Percentiles rank a stretch among this genome's conserved stretches.
Conservation (phyloP, 1,140 invertebrate genomes). For the Cydia strobilella region DNA sequence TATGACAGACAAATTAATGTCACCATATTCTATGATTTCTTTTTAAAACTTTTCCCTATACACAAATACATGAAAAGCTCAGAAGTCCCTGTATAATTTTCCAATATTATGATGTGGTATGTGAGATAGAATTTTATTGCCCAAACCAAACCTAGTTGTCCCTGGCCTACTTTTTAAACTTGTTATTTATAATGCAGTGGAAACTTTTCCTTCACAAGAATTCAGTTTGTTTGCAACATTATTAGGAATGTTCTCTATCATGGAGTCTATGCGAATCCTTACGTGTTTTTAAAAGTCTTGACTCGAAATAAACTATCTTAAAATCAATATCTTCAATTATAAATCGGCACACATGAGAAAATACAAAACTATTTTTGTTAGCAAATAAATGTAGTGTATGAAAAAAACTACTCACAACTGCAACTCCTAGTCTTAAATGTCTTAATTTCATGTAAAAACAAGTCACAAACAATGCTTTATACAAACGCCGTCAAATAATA, state of each 20-base stretch:
- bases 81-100: not conserved
- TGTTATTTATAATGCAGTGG: slow-evolving; percentile 28
- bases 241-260: not conserved
- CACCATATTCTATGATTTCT: not conserved
- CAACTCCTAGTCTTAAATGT: too few species aligned
- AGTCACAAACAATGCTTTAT: not conserved
- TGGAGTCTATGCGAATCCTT: not conserved
- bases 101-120: slow-evolving; percentile 18
- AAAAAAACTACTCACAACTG: too few species aligned
- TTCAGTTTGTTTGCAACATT: not conserved
- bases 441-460: not conserved
- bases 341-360: too few species aligned
- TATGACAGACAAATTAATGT: too few species aligned
- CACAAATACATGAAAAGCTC: not conserved
- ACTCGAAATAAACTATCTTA: too few species aligned
- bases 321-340: too few species aligned
- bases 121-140: slow-evolving; percentile 24
- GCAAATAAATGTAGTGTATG: too few species aligned
- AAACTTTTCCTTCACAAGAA: slow-evolving; percentile 16
- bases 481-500: not conserved
- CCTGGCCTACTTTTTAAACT: slow-evolving; percentile 12
- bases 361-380: too few species aligned
- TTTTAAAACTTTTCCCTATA: not conserved
- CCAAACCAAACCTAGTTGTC: slow-evolving; percentile 22
- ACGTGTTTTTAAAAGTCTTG: too few species aligned